Conservation (phyloP, 2,888 invertebrate species). For the Lomographa bimaculata region DNA sequence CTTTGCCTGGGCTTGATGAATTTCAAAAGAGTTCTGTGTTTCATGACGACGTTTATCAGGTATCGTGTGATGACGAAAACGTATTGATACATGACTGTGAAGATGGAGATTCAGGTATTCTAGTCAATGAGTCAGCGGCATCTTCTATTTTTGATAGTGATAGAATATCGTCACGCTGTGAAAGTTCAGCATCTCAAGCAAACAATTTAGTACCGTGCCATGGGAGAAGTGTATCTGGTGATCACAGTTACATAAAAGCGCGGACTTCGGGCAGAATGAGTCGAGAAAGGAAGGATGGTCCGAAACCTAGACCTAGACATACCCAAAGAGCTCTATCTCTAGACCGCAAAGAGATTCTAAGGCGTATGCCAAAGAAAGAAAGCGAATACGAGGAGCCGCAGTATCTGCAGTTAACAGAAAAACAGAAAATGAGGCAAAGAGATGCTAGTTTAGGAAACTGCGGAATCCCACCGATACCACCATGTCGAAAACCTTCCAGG, state of each 20-base stretch:
- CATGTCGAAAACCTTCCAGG: slow-evolving; percentile 64
- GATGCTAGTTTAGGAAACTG: slow-evolving; percentile 62
- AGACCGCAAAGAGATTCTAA: slow-evolving; percentile 80
- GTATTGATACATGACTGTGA: slow-evolving; percentile 85
- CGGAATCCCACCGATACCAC: slow-evolving; percentile 79
- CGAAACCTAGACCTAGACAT: slow-evolving; percentile 62
- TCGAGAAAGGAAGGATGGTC: slow-evolving; percentile 63
- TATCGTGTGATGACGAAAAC: slow-evolving; percentile 80
- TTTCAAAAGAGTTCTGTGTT: slow-evolving; percentile 86
- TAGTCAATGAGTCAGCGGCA: slow-evolving; percentile 88
- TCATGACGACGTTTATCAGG: slow-evolving; percentile 82
- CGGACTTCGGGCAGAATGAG: slow-evolving; percentile 70
- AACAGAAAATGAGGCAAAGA: slow-evolving; percentile 76
- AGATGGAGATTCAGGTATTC: slow-evolving; percentile 90
- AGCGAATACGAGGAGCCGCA: slow-evolving; percentile 68
- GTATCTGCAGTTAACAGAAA: slow-evolving; percentile 75
- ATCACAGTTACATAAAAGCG: slow-evolving; percentile 67
- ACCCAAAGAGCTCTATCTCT: slow-evolving; percentile 81
- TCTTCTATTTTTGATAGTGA: slow-evolving; percentile 86
- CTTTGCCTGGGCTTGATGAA: slow-evolving; percentile 88
- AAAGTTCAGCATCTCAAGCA: slow-evolving; percentile 77
- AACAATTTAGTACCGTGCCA: slow-evolving; percentile 66
- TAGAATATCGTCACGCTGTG: slow-evolving; percentile 78
- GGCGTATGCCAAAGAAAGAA: slow-evolving; percentile 72
- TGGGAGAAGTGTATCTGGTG: slow-evolving; percentile 76